Percentiles rank a stretch among this genome's conserved stretches.
Evolutionary conservation across 2,888 invertebrate genomes (phyloP).

Genomic region (Dexiosoma caninum): DNA sequence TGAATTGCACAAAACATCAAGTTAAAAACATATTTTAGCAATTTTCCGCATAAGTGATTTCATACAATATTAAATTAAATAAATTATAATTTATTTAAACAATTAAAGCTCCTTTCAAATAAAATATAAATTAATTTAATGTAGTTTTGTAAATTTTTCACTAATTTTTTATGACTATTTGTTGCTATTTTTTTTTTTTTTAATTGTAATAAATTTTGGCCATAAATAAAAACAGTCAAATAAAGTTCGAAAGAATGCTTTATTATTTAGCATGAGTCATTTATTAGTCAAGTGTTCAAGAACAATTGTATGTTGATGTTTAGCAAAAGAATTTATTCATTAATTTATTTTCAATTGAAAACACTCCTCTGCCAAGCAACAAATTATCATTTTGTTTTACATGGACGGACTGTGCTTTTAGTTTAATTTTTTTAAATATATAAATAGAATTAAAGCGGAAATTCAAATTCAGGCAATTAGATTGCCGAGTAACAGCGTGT

Average conservation of each 20-base stretch:
- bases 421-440: too few species aligned
- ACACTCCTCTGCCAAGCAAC: too few species aligned
- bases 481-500: too few species aligned
- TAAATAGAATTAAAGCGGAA: too few species aligned
- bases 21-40: conserved; percentile 73
- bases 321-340: conserved; percentile 25
- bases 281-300: conserved; percentile 52
- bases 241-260: conserved; percentile 12
- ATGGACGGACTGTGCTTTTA: too few species aligned
- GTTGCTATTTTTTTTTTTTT: conserved; percentile 12
- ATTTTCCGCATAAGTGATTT: conserved; percentile 62
- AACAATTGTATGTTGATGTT: conserved; percentile 44
- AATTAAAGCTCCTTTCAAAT: conserved; percentile 62
- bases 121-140: conserved; percentile 60
- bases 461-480: too few species aligned
- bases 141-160: conserved; percentile 34
- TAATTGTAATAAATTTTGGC: conserved; percentile 45
- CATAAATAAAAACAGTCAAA: conserved; percentile 17
- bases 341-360: conserved; percentile 11
- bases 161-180: conserved; percentile 15
- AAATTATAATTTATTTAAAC: conserved; percentile 58
- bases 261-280: conserved; percentile 32
- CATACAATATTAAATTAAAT: conserved; percentile 40
- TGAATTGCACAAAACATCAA: conserved; percentile 71
- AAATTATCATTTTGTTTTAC: too few species aligned